Conservation (phyloP, 1,140 invertebrate genomes). For the Lineus longissimus region DNA sequence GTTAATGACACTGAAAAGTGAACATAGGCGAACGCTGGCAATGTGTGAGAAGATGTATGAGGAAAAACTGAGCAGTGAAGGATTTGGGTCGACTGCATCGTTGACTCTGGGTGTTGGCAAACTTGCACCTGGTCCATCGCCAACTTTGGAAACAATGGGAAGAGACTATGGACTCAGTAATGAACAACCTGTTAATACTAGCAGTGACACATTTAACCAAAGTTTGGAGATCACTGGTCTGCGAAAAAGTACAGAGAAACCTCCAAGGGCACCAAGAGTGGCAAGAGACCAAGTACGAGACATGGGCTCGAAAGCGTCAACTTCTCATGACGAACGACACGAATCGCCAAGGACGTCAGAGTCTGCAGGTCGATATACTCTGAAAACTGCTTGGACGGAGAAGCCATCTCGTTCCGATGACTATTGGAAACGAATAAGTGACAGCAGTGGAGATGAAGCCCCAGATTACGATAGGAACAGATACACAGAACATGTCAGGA, state of each 20-base stretch:
- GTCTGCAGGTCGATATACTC: neutral
- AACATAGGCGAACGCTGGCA: slow-evolving; percentile 47
- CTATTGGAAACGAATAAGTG: neutral
- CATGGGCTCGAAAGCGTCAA: too few relatives aligned
- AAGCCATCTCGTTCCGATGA: slow-evolving; percentile 14
- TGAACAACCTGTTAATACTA: neutral
- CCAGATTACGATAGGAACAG: slow-evolving; percentile 9
- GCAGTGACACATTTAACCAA: neutral
- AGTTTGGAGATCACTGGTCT: neutral
- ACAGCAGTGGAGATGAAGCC: slow-evolving; percentile 13
- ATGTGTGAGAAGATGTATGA: slow-evolving; percentile 46
- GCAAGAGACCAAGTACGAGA: neutral
- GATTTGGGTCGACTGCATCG: neutral
- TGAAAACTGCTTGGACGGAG: slow-evolving; percentile 15
- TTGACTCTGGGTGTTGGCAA: neutral
- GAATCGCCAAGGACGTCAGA: too few relatives aligned
- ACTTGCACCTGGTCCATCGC: too few relatives aligned
- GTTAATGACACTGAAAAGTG: slow-evolving; percentile 42
- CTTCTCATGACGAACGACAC: too few relatives aligned
- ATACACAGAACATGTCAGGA: neutral
- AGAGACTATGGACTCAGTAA: too few relatives aligned
- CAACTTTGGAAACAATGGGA: too few relatives aligned
- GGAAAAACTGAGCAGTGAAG: slow-evolving; percentile 31
- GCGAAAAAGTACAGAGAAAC: neutral
- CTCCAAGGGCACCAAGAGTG: neutral